Base-by-base conservation (phyloP, 2,113 vertebrate species). In the Equus quagga region DNA sequence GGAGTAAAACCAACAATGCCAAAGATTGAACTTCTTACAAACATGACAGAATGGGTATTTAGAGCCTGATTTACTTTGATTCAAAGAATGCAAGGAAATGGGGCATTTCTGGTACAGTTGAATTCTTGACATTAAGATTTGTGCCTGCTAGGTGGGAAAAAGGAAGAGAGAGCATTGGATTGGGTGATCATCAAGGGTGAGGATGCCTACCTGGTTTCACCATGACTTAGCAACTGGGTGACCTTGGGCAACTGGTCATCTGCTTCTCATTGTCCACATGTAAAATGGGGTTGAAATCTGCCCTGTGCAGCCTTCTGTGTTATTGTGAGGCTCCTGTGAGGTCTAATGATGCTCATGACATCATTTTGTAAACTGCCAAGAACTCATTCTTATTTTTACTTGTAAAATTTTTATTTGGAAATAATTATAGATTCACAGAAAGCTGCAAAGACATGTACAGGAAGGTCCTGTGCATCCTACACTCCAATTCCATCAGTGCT, bases 1-100 rank as follows among this genome's bases (percentile, higher is more conserved):
- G 31, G 12, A 78, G 19, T 33, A 28, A 85, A 33, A 17, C 3
- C 3, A 56, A n/a, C 70, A 70, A 80, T 81, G 44, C 46, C 23
- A 72, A 96, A 96, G 36, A 58, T 3, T 46, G 19, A 62, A 72
- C 28, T 81, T 85, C 36, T 0, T 36, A 78, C 18, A 84, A 58
- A 13, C 31, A 81, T 36, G 18, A 65, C 17, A 5, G n/a, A 94
- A 60, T 70, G 51, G 41, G 4, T 82, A 26, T 69, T 94, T 92
- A 91, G 18, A 91, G 12, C 31, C 28, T 54, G 23, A 94, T 41
- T 94, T 89, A 70, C 33, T 92, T 81, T 86, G 60, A 51, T 94
- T 94, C 75, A 88, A 92, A 76, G 76, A 81, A 80, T 84, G 85
- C 21, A 82, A 91, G 23, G 54, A 89, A 92, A 49, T 36, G 75